phyloP scores from a whole-genome alignment of 2,113 vertebrate genomes.

The Peromyscus californicus region DNA sequence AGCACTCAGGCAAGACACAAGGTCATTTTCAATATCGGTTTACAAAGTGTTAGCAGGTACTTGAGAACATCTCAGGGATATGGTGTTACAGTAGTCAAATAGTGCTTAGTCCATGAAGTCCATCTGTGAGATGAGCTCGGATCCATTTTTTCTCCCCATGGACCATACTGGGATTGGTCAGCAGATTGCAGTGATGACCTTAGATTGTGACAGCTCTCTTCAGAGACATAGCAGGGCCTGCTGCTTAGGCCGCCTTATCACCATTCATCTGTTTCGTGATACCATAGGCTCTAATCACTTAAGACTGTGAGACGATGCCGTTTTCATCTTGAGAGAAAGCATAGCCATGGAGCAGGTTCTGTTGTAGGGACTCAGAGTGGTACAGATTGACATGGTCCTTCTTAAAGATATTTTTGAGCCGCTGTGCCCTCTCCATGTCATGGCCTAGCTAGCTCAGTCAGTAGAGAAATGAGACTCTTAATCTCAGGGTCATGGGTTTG shows the following conservation, averaged over 20 bases:
- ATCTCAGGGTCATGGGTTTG: too few relatives aligned
- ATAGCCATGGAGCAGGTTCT: slow-evolving; percentile 87
- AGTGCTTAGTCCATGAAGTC: slow-evolving; percentile 90
- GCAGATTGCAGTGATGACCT: slow-evolving; percentile 76
- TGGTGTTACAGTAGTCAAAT: slow-evolving; percentile 88
- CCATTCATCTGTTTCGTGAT: slow-evolving; percentile 98
- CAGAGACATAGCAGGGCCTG: slow-evolving; percentile 60
- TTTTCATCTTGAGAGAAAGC: slow-evolving; percentile 99
- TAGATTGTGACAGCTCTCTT: slow-evolving; percentile 58
- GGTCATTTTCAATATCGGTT: slow-evolving; percentile 82
- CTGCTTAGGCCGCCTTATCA: slow-evolving; percentile 84
- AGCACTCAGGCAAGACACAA: slow-evolving; percentile 85
- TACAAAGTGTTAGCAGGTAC: slow-evolving; percentile 88
- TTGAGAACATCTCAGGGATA: slow-evolving; percentile 87
- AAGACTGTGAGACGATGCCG: slow-evolving; percentile 98
- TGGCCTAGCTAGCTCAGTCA: too few relatives aligned
- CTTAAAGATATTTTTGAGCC: too few relatives aligned
- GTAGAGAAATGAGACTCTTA: too few relatives aligned
- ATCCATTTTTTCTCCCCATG: slow-evolving; percentile 76
- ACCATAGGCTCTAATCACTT: slow-evolving; percentile 98
- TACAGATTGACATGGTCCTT: too few relatives aligned
- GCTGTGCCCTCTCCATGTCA: too few relatives aligned
- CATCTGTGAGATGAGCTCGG: slow-evolving; percentile 77
- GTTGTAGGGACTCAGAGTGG: too few relatives aligned
- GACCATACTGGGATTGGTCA: slow-evolving; percentile 70